Conservation (phyloP, 2,113 vertebrate species). For the human region GRCh38 chr20:14669501-14670000, state of each 20-base stretch:
- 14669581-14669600: conserved; percentile 34
- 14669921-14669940: conserved; percentile 27
- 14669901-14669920: conserved; percentile 12
- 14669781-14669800: conserved; percentile 44
- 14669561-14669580: conserved; percentile 46
- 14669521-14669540: conserved; percentile 52
- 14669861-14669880: conserved; percentile 46
- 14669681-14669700: conserved; percentile 24
- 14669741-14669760: conserved; percentile 48
- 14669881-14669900: conserved; percentile 40
- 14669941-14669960: neutral
- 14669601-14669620: conserved; percentile 50
- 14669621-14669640: conserved; percentile 41
- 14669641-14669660: conserved; percentile 44
- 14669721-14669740: conserved; percentile 27
- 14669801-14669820: conserved; percentile 37
- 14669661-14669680: conserved; percentile 27
- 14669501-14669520: conserved; percentile 40
- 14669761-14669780: neutral
- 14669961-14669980: neutral
- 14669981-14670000: neutral
- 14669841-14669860: neutral
- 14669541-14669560: neutral
- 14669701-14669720: conserved; percentile 41
- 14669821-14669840: neutral